These are phyloP conservation scores for Orius laevigatus DNA, from an alignment of 1,140 invertebrate genomes.

Conservation along the genomic window DNA sequence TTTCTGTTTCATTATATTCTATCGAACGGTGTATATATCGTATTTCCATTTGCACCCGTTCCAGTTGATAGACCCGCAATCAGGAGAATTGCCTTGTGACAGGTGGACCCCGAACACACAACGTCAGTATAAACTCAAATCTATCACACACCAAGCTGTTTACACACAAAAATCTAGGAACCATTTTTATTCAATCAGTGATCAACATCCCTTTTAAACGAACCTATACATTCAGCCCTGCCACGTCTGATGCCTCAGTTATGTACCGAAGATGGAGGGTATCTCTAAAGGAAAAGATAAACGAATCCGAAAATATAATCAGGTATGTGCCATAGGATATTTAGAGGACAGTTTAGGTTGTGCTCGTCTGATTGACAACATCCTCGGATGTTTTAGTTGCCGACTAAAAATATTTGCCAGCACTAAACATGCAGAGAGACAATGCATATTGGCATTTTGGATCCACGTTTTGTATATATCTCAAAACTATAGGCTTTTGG, in stretches of 20 bases:
- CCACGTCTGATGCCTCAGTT: constrained; percentile 98
- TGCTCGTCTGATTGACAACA: no score
- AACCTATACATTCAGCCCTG: constrained; percentile 97
- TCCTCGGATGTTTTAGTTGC: no score
- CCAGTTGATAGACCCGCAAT: constrained; percentile 98
- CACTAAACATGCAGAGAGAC: no score
- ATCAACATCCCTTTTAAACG: constrained; percentile 95
- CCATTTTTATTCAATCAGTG: constrained; percentile 92
- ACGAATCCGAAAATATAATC: constrained; percentile 99
- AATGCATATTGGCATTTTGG: no score
- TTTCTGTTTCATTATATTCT: constrained; percentile 24
- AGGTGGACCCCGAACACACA: constrained; percentile 99
- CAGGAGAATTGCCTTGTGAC: constrained; percentile 95
- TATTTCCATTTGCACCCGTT: constrained; percentile 98
- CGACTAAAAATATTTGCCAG: no score
- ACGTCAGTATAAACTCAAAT: constrained; percentile 56
- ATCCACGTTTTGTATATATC: no score
- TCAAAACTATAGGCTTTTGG: no score
- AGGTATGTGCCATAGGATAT: no score
- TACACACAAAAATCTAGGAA: no score
- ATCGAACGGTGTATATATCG: constrained; percentile 95
- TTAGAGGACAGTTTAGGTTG: no score
- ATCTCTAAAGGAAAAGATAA: constrained; percentile 96
- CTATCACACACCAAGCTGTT: no score
- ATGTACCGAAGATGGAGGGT: constrained; percentile 98